These are phyloP conservation scores for Lasioglossum malachurum DNA, from an alignment of 2,888 invertebrate genomes.

Conservation along the genomic window DNA sequence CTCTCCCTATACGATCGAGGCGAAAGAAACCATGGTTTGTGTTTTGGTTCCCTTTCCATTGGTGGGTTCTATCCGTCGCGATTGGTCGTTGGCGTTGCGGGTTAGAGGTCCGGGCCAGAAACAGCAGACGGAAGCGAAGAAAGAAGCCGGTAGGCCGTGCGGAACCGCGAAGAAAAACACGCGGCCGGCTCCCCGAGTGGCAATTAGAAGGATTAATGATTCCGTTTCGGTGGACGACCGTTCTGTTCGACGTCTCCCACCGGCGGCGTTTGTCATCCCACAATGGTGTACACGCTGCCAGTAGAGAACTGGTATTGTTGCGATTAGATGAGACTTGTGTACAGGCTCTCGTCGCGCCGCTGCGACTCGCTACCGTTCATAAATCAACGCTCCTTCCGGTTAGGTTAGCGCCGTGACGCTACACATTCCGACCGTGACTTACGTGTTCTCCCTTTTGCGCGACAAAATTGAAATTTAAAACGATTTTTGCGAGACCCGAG, in stretches of 20 bases:
- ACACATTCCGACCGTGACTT: not conserved
- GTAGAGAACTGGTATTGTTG: slow-evolving; percentile 56
- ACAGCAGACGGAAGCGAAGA: slow-evolving; percentile 18
- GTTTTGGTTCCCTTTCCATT: slow-evolving; percentile 32
- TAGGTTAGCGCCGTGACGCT: slow-evolving; percentile 22
- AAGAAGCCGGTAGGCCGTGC: slow-evolving; percentile 37
- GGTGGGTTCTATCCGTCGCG: not conserved
- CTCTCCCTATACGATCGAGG: not conserved
- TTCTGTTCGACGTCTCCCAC: slow-evolving; percentile 36
- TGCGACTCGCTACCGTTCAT: slow-evolving; percentile 47
- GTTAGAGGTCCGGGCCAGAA: not conserved
- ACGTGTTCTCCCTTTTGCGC: not conserved
- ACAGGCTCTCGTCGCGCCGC: slow-evolving; percentile 41
- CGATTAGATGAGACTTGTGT: slow-evolving; percentile 68
- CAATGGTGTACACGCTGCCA: not conserved
- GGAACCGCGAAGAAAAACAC: slow-evolving; percentile 68
- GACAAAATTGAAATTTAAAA: not conserved
- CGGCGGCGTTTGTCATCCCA: slow-evolving; percentile 47
- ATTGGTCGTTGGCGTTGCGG: not conserved
- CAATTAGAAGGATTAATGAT: slow-evolving; percentile 82
- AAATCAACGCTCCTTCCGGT: slow-evolving; percentile 60
- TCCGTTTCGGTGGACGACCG: slow-evolving; percentile 61
- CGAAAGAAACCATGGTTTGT: slow-evolving; percentile 58
- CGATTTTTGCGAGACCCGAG: not conserved
- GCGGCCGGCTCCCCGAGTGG: slow-evolving; percentile 73